phyloP scores from a whole-genome alignment of 2,888 invertebrate species.

The Drosophila koepferae region DNA sequence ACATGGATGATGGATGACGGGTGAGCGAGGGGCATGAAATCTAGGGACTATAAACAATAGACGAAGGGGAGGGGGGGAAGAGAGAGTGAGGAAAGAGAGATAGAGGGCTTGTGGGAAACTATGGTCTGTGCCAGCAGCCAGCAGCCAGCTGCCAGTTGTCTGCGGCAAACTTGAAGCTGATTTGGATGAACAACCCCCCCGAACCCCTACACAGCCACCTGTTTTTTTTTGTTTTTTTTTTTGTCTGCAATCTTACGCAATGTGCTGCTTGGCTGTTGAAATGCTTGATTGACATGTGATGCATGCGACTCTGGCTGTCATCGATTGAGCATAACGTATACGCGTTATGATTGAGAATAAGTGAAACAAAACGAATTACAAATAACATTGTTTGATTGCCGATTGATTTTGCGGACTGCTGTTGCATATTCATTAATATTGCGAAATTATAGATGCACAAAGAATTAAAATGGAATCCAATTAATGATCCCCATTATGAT shows the following conservation, averaged over 20 bases:
- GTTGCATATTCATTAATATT: neutral
- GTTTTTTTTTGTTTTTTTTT: neutral
- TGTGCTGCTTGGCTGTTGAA: conserved; percentile 25
- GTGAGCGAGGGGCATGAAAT: neutral
- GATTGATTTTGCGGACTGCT: neutral
- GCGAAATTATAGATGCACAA: neutral
- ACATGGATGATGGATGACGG: neutral
- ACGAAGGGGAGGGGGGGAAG: too few relatives aligned
- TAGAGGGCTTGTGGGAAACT: neutral
- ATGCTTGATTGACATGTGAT: conserved; percentile 47
- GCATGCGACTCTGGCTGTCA: conserved; percentile 11
- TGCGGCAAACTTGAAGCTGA: conserved; percentile 32
- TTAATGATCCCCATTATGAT: neutral
- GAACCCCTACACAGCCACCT: too few relatives aligned
- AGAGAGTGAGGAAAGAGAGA: neutral
- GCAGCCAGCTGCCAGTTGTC: conserved; percentile 32
- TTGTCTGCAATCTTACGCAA: conserved; percentile 49
- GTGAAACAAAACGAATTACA: conserved; percentile 5
- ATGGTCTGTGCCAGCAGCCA: conserved; percentile 7
- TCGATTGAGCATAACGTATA: conserved; percentile 18
- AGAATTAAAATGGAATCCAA: neutral
- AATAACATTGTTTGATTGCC: neutral
- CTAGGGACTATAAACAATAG: neutral
- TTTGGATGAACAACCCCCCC: neutral
- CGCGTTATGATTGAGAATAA: conserved; percentile 1